A percentile compares a stretch with the other conserved stretches of the same genome.
Conservation (phyloP, 2,113 vertebrate genomes). For the Petrocephalus microphthalmus region DNA sequence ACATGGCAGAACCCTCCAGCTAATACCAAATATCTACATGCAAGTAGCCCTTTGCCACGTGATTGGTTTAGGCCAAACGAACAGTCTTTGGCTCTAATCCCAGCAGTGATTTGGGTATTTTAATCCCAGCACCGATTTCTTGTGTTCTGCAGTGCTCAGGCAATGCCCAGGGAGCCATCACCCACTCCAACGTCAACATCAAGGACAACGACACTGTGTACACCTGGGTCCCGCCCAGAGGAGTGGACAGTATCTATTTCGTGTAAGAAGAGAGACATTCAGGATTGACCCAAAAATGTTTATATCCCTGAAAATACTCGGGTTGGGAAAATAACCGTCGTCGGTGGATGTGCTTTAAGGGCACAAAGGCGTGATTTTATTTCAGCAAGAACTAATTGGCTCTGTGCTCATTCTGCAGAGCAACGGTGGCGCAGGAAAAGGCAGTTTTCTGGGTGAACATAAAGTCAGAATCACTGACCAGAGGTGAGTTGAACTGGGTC, state of each 20-base stretch:
- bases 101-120: background rate
- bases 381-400: background rate
- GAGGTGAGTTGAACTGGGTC: conserved; percentile 34
- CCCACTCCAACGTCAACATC: conserved; percentile 39
- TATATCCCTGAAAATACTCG: background rate
- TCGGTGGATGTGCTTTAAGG: background rate
- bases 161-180: conserved; percentile 36
- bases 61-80: background rate
- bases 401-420: conserved; percentile 32
- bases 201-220: conserved; percentile 36
- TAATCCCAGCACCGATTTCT: background rate
- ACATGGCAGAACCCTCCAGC: conserved; percentile 48
- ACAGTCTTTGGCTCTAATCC: background rate
- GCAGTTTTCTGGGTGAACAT: conserved; percentile 50
- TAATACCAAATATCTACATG: conserved; percentile 47
- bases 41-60: conserved; percentile 18
- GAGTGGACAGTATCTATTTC: conserved; percentile 25
- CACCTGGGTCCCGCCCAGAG: conserved; percentile 37
- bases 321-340: background rate
- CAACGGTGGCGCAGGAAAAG: conserved; percentile 40
- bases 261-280: conserved; percentile 31
- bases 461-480: conserved; percentile 38
- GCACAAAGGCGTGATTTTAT: background rate
- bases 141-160: conserved; percentile 38
- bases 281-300: background rate